Base-by-base conservation (phyloP, 2,113 vertebrate genomes). In the Ammodytes marinus region DNA sequence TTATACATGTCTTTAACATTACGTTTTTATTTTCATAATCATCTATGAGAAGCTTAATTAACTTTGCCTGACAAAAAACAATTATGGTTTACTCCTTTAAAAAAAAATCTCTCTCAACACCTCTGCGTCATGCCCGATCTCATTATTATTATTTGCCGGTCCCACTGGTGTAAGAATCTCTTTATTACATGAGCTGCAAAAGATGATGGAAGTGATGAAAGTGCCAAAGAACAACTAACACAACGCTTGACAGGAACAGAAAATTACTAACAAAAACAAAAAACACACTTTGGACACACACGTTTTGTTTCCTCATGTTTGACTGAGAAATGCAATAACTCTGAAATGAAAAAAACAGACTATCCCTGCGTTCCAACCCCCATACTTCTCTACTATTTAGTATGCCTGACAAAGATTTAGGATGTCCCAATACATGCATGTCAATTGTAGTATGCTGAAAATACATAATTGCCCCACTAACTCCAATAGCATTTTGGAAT, bases 301-400 rank as follows among this genome's bases (percentile, higher is more conserved):
- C 5, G 66, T 72, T 72, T 50, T 53, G 73, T 85, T 85, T 73
- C 5, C 35, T 83, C 8, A 1, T 17, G 45, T 77, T 72, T 82
- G 65, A 85, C 69, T 75, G 74, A 76, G 68, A 60, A 37, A 64
- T 46, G 27, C 5, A 57, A 79, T 78, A 57, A 54, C 40, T 53
- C 19, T 71, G 64, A 83, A 53, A 73, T 52, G 45, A n/a, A 67
- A 68, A n/a, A 67, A 67, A 54, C n/a, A 8, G 39, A 15, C 19
- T 61, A 50, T 50, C 63, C 47, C 0, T 0, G 77, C 52, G 43
- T 77, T 49, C 63, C 61, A 69, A 45, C 43, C 50, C 14, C 27
- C 27, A 27, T 27, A 27, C 27, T 27, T 27, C 27, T 27, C 27
- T 27, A 27, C 27, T 27, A 27, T 27, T 27, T 27, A 27, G 27